A percentile compares a stretch with the other conserved stretches of the same genome.
phyloP scores from a whole-genome alignment of 2,888 invertebrate genomes.

The Ormyrus rosae region DNA sequence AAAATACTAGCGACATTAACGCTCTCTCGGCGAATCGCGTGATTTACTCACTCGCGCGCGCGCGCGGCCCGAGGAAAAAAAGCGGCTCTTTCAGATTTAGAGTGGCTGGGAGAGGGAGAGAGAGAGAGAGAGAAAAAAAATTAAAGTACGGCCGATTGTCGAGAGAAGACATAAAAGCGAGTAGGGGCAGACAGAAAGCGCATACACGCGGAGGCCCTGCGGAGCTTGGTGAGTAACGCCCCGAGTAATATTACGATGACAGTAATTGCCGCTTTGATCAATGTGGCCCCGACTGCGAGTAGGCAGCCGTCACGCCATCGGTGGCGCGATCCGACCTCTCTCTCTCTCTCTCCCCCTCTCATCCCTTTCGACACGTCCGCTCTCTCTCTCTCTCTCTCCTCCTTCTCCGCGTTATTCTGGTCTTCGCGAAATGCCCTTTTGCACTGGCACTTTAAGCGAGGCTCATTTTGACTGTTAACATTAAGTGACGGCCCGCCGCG shows the following conservation, averaged over 20 bases:
- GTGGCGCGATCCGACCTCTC: constrained; percentile 44
- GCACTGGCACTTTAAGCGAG: constrained; percentile 54
- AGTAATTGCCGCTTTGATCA: constrained; percentile 74
- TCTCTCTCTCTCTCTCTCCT: constrained; percentile 9
- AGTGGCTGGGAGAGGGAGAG: not conserved
- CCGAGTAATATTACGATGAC: constrained; percentile 73
- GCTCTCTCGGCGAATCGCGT: no score
- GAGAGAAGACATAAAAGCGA: constrained; percentile 37
- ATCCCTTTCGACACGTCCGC: not conserved
- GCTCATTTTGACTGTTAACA: constrained; percentile 54
- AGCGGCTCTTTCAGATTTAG: no score
- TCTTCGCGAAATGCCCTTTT: constrained; percentile 48
- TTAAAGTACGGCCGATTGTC: constrained; percentile 11
- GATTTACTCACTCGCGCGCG: no score
- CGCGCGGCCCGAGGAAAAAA: not conserved
- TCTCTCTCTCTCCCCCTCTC: constrained; percentile 17
- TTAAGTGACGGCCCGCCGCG: constrained; percentile 45
- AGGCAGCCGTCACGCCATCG: constrained; percentile 62
- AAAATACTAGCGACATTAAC: no score
- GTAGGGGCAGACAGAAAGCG: constrained; percentile 37
- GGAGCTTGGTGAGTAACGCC: constrained; percentile 67
- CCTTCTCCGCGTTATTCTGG: constrained; percentile 39
- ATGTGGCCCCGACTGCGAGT: constrained; percentile 69
- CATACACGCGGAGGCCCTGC: constrained; percentile 27
- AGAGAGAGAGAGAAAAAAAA: not conserved